Evolutionary conservation across 2,888 invertebrate genomes (phyloP), one percentile per base, ranked within the genome.

Genomic region (Tetramorium bicarinatum): DNA sequence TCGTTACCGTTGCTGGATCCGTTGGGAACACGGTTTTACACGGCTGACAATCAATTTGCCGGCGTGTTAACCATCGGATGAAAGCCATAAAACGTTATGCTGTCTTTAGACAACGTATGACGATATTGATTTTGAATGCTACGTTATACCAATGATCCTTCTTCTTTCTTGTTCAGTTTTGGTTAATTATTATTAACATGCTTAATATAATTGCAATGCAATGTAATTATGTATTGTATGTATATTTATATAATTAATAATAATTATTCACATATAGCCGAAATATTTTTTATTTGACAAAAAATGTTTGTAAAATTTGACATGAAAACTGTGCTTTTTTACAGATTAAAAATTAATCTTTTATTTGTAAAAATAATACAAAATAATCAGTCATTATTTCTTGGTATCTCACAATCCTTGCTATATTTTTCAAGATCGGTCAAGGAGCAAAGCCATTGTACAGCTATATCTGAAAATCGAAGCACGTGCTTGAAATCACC

Each of bases 1-100:
- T 64, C 49, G 52, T 76, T 64, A 64, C 64, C 52, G 64, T 61
- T 74, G 74, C 75, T 15, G 61, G 52, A 54, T 52, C 64, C 64
- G 34, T 25, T 59, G 52, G 38, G 38, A 76, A 76, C 64, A 76
- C 76, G 52, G 8, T 64, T 38, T 64, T 64, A 76, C 76, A 76
- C 41, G 64, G 25, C 64, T 64, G 52, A 52, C 52, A 64, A 76
- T 76, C 76, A 76, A 64, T 76, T 64, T 41, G 64, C n/a, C 13
- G 52, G 29, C 41, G 64, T n/a, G 52, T 76, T 54, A 64, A 54
- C 38, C 18, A 38, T 64, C 52, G 25, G 11, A 2, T 41, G 41
- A 64, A 54, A 66, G 4, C 25, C 52, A 11, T 21, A n/a, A 25
- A 49, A 18, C 29, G 29, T 75, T 47, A 44, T 38, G 13, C 18